Evolutionary conservation across 2,113 vertebrate genomes (phyloP), one percentile per base, ranked within the genome.

Genomic region (Megaceryle torquata): DNA sequence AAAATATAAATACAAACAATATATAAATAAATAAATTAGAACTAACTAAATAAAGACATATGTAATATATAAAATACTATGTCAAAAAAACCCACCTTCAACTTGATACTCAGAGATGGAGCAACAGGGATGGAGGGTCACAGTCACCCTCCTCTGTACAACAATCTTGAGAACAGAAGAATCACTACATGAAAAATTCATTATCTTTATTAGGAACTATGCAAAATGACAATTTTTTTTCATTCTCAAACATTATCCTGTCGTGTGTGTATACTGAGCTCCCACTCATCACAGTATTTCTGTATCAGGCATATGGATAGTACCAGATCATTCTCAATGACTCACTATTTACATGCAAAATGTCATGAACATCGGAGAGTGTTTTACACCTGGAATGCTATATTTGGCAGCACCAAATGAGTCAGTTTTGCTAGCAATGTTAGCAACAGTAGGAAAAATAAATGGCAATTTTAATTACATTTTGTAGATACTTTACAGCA

Each of bases 291-390:
- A 15, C 89, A 85, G 86, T 95, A 95, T 94, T 97, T 92, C 87
- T 94, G 92, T 88, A 95, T 82, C 93, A 95, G 85, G 89, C 95
- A 96, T 97, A 96, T 94, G 93, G 91, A 88, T 93, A 82, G 87
- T 91, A 92, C 94, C 82, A 95, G 89, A 96, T 95, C 95, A 89
- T 91, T 93, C 65, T 94, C 95, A 90, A 81, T 96, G 95, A 96
- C 91, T 97, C 97, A 97, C 51, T 96, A 93, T 96, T 97, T 95
- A 97, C 29, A 11, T 90, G 89, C 63, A 91, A 93, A 95, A 93
- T 95, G 94, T 86, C 96, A 93, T 96, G 95, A 96, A 95, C 95
- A 95, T 93, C 95, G 96, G 85, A 91, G 71, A 95, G 68, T 54
- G 85, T 90, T 95, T 91, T 95, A 96, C 92, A 94, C 94, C 94